Conservation (phyloP, 2,113 vertebrate genomes). For the Turdus rufiventris region DNA sequence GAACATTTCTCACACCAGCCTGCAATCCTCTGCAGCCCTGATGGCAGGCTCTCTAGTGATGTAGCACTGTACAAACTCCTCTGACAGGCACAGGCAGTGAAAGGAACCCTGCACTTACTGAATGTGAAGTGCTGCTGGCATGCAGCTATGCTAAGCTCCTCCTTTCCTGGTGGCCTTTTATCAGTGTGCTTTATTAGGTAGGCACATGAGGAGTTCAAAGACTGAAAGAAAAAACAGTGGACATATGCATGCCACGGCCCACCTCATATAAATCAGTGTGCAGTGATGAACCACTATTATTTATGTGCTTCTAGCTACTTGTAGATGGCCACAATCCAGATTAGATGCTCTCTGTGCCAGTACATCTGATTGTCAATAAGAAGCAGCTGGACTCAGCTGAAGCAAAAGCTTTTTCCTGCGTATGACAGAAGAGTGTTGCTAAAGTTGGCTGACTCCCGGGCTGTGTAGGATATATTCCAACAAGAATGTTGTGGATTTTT, state of each 20-base stretch:
- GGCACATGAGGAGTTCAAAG: background rate
- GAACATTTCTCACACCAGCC: background rate
- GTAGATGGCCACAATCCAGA: slow-evolving; percentile 22
- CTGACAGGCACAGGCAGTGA: background rate
- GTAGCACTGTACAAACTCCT: background rate
- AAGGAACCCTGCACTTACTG: background rate
- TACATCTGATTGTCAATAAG: slow-evolving; percentile 38
- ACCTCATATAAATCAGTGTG: background rate
- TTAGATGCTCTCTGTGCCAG: slow-evolving; percentile 5
- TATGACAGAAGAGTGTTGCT: slow-evolving; percentile 22
- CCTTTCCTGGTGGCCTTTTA: background rate
- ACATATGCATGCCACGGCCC: background rate
- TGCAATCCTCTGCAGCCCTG: background rate
- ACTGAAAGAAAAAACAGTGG: background rate
- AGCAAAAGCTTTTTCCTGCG: slow-evolving; percentile 33
- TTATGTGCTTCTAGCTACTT: slow-evolving; percentile 18
- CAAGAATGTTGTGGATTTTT: background rate
- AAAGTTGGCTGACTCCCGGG: background rate
- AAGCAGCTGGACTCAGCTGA: slow-evolving; percentile 45
- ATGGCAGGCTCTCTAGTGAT: background rate
- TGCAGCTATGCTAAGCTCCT: background rate
- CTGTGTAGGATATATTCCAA: slow-evolving; percentile 4
- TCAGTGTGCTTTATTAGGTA: background rate
- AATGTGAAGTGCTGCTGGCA: background rate
- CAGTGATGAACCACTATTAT: background rate